These are phyloP conservation scores for Hippocampus zosterae DNA, from an alignment of 2,113 vertebrate species.

Conservation along the genomic window DNA sequence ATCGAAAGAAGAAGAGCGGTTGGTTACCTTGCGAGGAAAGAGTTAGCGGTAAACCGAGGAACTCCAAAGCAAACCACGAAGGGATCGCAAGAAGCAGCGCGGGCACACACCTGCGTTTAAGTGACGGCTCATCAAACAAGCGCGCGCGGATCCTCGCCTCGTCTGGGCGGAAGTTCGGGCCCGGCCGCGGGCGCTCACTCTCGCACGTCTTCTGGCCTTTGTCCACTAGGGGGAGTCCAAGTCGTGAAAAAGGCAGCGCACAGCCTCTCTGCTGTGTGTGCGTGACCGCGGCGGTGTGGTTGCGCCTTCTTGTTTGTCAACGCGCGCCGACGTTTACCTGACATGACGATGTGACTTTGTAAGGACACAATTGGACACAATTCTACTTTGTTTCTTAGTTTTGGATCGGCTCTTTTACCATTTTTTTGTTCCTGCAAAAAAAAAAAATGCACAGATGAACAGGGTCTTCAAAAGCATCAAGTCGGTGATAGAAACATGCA, in stretches of 20 bases:
- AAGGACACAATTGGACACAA: too few relatives aligned
- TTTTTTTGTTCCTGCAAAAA: background rate
- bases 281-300: too few relatives aligned
- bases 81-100: fast-evolving
- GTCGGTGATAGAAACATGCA: conserved; percentile 17
- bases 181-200: background rate
- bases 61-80: background rate
- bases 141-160: conserved; percentile 1
- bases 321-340: too few relatives aligned
- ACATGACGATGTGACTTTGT: too few relatives aligned
- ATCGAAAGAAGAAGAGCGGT: background rate
- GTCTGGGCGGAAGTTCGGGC: background rate
- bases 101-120: conserved; percentile 42
- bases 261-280: too few relatives aligned
- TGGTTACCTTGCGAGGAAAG: conserved; percentile 34
- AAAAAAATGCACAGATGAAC: background rate
- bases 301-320: too few relatives aligned
- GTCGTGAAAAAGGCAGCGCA: background rate
- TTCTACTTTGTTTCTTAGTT: too few relatives aligned
- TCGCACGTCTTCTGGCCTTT: background rate
- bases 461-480: background rate
- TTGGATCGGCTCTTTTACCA: too few relatives aligned
- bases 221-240: background rate
- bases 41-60: background rate
- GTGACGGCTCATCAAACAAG: conserved; percentile 27